Percentiles rank a stretch among this genome's conserved stretches.
phyloP scores from a whole-genome alignment of 2,797 vertebrate genomes.

The Kryptopterus vitreolus region DNA sequence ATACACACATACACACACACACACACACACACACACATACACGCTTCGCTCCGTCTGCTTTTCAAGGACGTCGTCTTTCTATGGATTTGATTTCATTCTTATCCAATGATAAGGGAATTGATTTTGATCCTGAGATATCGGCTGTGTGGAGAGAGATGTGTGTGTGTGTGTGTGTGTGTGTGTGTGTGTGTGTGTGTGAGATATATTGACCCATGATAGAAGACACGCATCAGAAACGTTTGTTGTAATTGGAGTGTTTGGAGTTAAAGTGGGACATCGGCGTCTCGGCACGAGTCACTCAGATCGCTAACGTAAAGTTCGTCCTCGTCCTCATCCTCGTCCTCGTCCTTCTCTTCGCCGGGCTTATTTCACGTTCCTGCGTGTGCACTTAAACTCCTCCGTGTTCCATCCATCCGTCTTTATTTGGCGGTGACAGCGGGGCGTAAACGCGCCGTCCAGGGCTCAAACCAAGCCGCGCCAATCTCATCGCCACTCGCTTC shows the following conservation, averaged over 20 bases:
- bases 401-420: constrained; percentile 72
- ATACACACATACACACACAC: no score
- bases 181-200: neutral
- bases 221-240: neutral
- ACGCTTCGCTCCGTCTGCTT: constrained; percentile 36
- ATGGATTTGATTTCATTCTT: constrained; percentile 53
- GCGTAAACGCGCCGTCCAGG: constrained; percentile 54
- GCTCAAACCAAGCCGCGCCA: constrained; percentile 58
- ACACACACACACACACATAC: constrained; percentile 16
- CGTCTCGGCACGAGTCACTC: neutral
- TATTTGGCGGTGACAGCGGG: constrained; percentile 66
- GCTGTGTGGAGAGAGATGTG: constrained; percentile 17
- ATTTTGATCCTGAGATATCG: constrained; percentile 50
- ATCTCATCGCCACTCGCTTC: constrained; percentile 57
- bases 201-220: constrained; percentile 28
- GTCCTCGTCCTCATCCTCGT: neutral
- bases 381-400: constrained; percentile 61
- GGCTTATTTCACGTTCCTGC: constrained; percentile 31
- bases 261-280: neutral
- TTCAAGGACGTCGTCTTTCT: constrained; percentile 50
- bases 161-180: neutral
- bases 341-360: neutral
- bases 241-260: neutral
- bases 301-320: constrained; percentile 9
- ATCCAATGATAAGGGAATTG: constrained; percentile 51